Evolutionary conservation across 2,888 invertebrate species (phyloP).

Genomic region (Ennomos fuscantarius): DNA sequence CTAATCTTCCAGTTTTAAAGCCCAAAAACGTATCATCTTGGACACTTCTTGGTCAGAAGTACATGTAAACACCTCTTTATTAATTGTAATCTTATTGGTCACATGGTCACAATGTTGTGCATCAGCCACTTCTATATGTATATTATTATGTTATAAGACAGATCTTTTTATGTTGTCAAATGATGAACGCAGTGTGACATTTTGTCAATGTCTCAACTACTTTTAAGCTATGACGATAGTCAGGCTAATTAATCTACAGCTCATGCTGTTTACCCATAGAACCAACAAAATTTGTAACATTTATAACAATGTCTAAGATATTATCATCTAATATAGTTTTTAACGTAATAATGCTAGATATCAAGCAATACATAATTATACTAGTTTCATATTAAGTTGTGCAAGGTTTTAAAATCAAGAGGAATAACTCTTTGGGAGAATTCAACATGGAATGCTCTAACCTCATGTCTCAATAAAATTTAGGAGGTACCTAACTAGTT

Average conservation of each 20-base stretch:
- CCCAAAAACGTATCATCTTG: too few relatives aligned
- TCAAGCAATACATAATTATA: conserved; percentile 63
- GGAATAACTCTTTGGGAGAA: conserved; percentile 56
- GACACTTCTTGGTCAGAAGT: too few relatives aligned
- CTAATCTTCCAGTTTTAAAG: too few relatives aligned
- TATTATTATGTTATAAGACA: not conserved
- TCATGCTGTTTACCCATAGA: not conserved
- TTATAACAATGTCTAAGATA: conserved; percentile 37
- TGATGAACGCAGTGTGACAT: not conserved
- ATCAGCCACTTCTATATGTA: not conserved
- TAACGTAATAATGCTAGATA: conserved; percentile 51
- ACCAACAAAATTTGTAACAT: conserved; percentile 24
- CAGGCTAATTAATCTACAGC: not conserved
- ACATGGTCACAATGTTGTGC: not conserved
- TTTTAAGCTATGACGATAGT: not conserved
- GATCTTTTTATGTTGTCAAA: not conserved
- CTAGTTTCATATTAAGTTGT: conserved; percentile 59
- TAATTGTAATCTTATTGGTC: not conserved
- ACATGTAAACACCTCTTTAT: too few relatives aligned
- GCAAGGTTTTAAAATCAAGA: conserved; percentile 49
- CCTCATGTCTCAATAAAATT: conserved; percentile 51
- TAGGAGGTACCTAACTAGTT: conserved; percentile 32
- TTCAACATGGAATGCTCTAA: conserved; percentile 74
- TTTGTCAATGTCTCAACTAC: not conserved
- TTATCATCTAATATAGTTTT: conserved; percentile 44